phyloP scores from a whole-genome alignment of 1,140 invertebrate species.

The Mizuhopecten yessoensis region DNA sequence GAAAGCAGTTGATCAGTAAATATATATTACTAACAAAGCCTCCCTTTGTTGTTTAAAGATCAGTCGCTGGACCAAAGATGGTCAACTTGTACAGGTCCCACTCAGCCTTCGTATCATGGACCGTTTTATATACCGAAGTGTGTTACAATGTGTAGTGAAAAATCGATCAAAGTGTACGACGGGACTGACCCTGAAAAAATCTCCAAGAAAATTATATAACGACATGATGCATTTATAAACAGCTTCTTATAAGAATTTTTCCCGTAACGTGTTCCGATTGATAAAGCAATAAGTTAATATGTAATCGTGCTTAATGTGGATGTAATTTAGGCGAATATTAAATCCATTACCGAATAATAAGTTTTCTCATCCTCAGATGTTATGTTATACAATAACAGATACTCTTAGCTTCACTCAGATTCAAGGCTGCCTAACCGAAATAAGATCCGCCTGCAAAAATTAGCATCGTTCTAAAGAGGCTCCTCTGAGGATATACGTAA shows the following conservation, averaged over 20 bases:
- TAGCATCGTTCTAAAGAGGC: not conserved
- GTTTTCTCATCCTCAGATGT: not conserved
- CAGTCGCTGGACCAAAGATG: too few relatives aligned
- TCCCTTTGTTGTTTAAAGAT: too few relatives aligned
- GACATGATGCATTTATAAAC: not conserved
- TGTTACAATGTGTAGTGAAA: too few relatives aligned
- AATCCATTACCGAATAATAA: not conserved
- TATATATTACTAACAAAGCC: too few relatives aligned
- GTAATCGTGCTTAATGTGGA: not conserved
- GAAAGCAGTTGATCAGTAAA: too few relatives aligned
- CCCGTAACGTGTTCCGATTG: not conserved
- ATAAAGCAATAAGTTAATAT: not conserved
- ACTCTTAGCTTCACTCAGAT: not conserved
- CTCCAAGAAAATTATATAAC: not conserved
- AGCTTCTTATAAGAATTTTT: not conserved
- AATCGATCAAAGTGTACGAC: too few relatives aligned
- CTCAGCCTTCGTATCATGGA: too few relatives aligned
- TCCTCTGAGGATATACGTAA: not conserved
- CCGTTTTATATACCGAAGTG: too few relatives aligned
- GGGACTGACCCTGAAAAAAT: not conserved
- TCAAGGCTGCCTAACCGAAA: not conserved
- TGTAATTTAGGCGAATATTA: slow-evolving; percentile 6
- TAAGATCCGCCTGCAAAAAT: not conserved
- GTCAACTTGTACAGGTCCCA: too few relatives aligned
- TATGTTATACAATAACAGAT: not conserved